phyloP scores from a whole-genome alignment of 2,888 invertebrate species.

The Parochlus steinenii region DNA sequence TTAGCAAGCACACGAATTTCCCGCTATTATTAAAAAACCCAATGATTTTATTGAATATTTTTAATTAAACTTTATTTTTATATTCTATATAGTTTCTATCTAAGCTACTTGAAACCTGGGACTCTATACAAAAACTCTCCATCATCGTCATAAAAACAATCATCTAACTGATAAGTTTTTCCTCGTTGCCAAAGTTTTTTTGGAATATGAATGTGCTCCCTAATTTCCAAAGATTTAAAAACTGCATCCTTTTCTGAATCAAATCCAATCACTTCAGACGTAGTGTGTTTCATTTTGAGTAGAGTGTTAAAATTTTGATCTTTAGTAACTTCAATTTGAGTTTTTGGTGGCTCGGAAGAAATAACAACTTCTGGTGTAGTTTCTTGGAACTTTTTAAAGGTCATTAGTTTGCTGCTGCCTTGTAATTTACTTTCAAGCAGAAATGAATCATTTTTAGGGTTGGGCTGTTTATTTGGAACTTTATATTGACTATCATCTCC shows the following conservation, averaged over 20 bases:
- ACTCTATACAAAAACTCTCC: conserved; percentile 66
- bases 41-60: too few species aligned
- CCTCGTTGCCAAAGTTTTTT: conserved; percentile 42
- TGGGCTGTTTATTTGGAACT: conserved; percentile 16
- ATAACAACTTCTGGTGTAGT: not conserved
- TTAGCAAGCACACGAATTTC: too few species aligned
- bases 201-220: conserved; percentile 52
- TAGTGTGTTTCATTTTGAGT: not conserved
- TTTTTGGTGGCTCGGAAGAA: not conserved
- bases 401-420: not conserved
- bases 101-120: too few species aligned
- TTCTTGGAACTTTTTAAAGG: conserved; percentile 4
- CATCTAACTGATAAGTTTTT: conserved; percentile 54
- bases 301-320: not conserved
- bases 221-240: conserved; percentile 25
- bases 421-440: not conserved
- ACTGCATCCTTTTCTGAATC: too few species aligned
- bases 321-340: not conserved
- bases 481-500: conserved; percentile 1
- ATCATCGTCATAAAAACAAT: conserved; percentile 67
- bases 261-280: not conserved
- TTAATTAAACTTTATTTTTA: too few species aligned
- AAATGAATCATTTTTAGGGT: conserved; percentile 8
- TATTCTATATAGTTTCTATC: too few species aligned
- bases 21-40: too few species aligned